Percentiles rank a stretch among this genome's conserved stretches.
phyloP scores from a whole-genome alignment of 1,140 invertebrate species.

The Bombus picipes region DNA sequence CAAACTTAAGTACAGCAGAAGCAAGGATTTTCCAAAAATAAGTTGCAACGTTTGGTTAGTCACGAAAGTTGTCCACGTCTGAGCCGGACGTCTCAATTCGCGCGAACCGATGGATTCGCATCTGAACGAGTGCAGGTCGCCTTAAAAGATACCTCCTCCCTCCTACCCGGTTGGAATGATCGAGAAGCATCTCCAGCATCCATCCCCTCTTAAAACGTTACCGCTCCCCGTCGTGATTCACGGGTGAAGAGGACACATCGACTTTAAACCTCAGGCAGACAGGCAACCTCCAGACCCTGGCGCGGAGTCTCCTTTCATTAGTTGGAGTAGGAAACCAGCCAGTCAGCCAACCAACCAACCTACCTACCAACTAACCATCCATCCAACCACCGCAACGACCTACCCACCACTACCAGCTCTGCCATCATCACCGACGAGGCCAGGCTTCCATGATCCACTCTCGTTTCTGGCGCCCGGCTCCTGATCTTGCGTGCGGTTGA shows the following conservation, averaged over 20 bases:
- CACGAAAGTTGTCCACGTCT: not conserved
- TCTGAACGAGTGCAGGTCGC: not conserved
- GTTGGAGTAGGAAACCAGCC: constrained; percentile 80
- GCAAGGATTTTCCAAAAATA: not conserved
- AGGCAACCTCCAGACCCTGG: constrained; percentile 74
- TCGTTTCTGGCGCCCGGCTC: constrained; percentile 71
- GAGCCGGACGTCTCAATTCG: not conserved
- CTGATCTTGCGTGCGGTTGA: constrained; percentile 82
- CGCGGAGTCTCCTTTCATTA: constrained; percentile 82
- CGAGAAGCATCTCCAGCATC: not conserved
- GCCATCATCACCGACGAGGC: constrained; percentile 60
- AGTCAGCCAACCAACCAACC: constrained; percentile 76
- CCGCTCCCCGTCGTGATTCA: constrained; percentile 52
- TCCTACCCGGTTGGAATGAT: constrained; percentile 13
- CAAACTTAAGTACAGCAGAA: not conserved
- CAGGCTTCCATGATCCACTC: constrained; percentile 75
- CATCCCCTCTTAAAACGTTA: not conserved
- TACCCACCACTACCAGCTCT: constrained; percentile 57
- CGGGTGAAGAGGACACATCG: constrained; percentile 77
- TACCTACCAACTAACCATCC: constrained; percentile 77
- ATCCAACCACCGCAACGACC: constrained; percentile 72
- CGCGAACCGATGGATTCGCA: not conserved
- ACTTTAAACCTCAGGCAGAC: constrained; percentile 76
- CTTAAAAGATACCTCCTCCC: constrained; percentile 33
- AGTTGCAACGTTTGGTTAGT: not conserved